A percentile compares a stretch with the other conserved stretches of the same genome.
phyloP scores from a whole-genome alignment of 2,888 invertebrate species.

The Aromia moschata region DNA sequence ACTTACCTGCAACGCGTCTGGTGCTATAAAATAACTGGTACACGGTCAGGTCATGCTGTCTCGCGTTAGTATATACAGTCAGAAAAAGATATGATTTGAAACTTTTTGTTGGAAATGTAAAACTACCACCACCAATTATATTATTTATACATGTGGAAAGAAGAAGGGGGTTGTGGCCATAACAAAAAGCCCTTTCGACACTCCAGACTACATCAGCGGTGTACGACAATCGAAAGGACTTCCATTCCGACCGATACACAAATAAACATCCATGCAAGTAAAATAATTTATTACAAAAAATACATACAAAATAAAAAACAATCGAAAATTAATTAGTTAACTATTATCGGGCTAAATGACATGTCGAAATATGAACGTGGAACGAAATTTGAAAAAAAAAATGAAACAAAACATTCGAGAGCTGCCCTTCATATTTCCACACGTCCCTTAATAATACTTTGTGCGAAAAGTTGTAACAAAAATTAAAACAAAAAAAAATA shows the following conservation, averaged over 20 bases:
- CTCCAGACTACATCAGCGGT: no score
- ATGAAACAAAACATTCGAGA: background rate
- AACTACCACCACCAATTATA: constrained; percentile 35
- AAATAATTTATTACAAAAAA: constrained; percentile 49
- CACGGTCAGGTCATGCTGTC: no score
- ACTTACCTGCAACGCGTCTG: no score
- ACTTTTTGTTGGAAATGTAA: constrained; percentile 44
- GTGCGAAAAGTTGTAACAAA: constrained; percentile 16
- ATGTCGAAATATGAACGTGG: constrained; percentile 22
- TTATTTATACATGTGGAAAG: constrained; percentile 17
- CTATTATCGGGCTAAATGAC: constrained; percentile 17
- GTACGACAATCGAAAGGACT: constrained; percentile 18
- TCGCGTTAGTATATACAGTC: no score
- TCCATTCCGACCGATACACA: constrained; percentile 28
- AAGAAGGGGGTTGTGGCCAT: constrained; percentile 20
- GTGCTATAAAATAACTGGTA: no score
- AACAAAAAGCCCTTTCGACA: constrained; percentile 18
- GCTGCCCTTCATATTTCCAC: constrained; percentile 12
- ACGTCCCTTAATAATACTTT: constrained; percentile 21
- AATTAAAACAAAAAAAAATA: constrained; percentile 16
- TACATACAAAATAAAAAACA: constrained; percentile 44
- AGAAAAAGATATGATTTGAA: constrained; percentile 24
- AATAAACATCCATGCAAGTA: constrained; percentile 46
- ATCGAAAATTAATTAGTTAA: constrained; percentile 26
- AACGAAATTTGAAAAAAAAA: background rate